These are phyloP conservation scores for Pseudois nayaur DNA, from an alignment of 2,113 vertebrate genomes.

Conservation along the genomic window DNA sequence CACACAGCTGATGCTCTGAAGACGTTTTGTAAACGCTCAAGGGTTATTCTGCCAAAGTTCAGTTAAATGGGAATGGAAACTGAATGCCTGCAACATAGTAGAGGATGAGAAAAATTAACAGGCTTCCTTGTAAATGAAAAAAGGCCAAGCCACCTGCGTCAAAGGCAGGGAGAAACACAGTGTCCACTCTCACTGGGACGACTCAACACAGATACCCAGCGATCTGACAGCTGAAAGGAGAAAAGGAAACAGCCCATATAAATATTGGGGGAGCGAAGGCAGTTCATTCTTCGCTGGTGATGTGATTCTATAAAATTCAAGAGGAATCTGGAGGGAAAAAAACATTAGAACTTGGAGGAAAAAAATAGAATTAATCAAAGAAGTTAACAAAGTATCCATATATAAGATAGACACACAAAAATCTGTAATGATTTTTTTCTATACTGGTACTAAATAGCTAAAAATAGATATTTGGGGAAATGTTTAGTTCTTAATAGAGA, in stretches of 20 bases:
- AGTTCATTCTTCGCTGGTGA: background rate
- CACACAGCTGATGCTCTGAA: background rate
- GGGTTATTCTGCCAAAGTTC: background rate
- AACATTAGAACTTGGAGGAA: background rate
- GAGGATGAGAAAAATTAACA: background rate
- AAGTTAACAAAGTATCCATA: background rate
- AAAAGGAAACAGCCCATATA: background rate
- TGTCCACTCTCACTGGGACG: fast-evolving
- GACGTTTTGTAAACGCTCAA: background rate
- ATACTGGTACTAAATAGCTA: background rate
- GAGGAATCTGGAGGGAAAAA: background rate
- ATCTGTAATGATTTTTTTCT: background rate
- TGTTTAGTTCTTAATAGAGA: background rate
- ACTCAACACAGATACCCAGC: background rate
- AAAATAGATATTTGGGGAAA: background rate
- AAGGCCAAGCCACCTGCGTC: background rate
- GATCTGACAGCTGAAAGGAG: background rate
- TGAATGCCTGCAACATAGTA: background rate
- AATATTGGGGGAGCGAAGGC: background rate
- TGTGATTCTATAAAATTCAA: background rate
- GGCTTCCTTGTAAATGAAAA: background rate
- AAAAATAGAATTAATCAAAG: background rate
- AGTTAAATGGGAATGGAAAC: background rate
- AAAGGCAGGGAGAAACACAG: background rate
- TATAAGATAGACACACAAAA: background rate